Evolutionary conservation across 92 coral and sea anemone species (phyloP), one percentile per base, ranked within the genome.

Genomic region (Pocillopora meandrina): DNA sequence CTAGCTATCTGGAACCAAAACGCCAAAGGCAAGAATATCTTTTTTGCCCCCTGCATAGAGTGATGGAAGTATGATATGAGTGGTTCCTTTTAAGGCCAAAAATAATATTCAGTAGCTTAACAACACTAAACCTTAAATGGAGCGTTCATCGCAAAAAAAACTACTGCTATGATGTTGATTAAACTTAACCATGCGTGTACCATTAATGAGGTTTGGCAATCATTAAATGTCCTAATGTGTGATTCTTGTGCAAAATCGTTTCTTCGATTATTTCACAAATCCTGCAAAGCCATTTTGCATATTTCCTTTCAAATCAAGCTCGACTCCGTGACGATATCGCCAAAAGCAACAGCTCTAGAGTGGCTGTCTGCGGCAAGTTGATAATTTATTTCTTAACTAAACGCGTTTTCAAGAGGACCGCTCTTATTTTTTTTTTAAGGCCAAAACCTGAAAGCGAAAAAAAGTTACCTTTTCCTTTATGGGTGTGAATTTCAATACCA

Each of bases 41-140:
- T 11, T n/a, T 55, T 55, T 65, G 36, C 33, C 52, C 84, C 75
- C 83, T 79, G 73, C 63, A 79, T 47, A 66, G 74, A 16, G 78
- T 49, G 64, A 55, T 49, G 12, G 52, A 9, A 18, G 18, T 49
- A 9, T 15, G 56, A 70, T 70, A 70, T 16, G 3, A 16, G 56
- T 34, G 56, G 74, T 34, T 69, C 31, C 47, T 74, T 74, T 55
- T 74, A 60, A 61, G 81, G 66, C 69, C 68, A 33, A 33, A 35
- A 60, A 76, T 74, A 59, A 33, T n/a, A 58, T 34, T 66, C 31
- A 26, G 68, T 76, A 55, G 20, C 55, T 60, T 11, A 34, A 17
- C 80, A 17, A 76, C 56, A 33, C 10, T 76, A 19, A 11, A 18
- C 69, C 69, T 76, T 61, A 58, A 60, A 76, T 59, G n/a, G 68